phyloP scores from a whole-genome alignment of 2,797 vertebrate species.

The Trematomus bernacchii region DNA sequence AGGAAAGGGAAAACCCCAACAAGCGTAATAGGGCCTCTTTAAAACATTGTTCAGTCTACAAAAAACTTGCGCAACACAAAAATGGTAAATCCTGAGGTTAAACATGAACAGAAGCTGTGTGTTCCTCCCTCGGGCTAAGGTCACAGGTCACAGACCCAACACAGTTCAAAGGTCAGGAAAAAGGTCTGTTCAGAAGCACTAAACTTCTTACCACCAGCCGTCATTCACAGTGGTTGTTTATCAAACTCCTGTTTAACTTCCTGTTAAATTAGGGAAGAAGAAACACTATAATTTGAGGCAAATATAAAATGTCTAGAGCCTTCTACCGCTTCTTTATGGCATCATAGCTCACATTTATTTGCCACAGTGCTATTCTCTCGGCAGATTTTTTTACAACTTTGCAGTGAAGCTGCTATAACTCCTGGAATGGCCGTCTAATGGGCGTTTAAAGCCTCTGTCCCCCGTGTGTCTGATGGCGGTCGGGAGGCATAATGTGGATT shows the following conservation, averaged over 20 bases:
- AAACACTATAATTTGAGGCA: background rate
- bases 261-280: background rate
- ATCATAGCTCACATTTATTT: conserved; percentile 27
- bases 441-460: conserved; percentile 48
- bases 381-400: conserved; percentile 30
- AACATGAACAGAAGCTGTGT: conserved; percentile 49
- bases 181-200: conserved; percentile 21
- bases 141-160: conserved; percentile 44
- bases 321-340: conserved; percentile 10
- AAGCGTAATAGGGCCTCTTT: too few species aligned
- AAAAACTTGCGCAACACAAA: background rate
- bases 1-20: too few species aligned
- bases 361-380: conserved; percentile 29
- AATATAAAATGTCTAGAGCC: background rate
- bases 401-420: conserved; percentile 44
- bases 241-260: conserved; percentile 3
- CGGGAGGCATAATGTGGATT: conserved; percentile 47
- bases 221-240: background rate
- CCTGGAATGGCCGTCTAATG: conserved; percentile 56
- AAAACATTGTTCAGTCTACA: background rate
- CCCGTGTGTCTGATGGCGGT: conserved; percentile 27
- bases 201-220: conserved; percentile 1
- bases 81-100: conserved; percentile 31
- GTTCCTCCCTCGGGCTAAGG: conserved; percentile 25
- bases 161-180: conserved; percentile 53